These are phyloP conservation scores for Rattus norvegicus DNA, from an alignment of 2,113 vertebrate species.

Conservation along the genomic window DNA sequence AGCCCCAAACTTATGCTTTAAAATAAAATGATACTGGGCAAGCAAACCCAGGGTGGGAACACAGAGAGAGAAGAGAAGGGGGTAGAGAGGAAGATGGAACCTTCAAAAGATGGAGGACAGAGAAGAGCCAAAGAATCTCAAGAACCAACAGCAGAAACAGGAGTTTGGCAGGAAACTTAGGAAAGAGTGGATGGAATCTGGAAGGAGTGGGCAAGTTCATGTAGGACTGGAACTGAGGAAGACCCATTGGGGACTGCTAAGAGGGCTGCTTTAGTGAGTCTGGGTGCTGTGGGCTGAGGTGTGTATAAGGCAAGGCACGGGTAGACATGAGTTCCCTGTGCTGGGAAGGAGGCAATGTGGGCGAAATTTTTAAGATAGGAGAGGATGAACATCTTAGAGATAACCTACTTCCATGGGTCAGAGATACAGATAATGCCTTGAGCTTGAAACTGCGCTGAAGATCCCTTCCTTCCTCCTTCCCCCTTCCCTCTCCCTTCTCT, in stretches of 20 bases:
- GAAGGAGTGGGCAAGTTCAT: background rate
- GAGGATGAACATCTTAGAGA: conserved; percentile 20
- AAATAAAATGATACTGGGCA: conserved; percentile 4
- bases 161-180: background rate
- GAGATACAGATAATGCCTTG: conserved; percentile 40
- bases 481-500: background rate
- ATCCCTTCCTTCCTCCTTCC: background rate
- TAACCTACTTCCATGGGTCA: conserved; percentile 23
- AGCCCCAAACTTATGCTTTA: background rate
- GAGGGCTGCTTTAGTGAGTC: background rate
- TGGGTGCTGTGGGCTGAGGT: background rate
- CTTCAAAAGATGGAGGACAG: background rate
- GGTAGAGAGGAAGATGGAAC: background rate
- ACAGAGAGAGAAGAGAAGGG: background rate
- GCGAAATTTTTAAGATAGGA: background rate
- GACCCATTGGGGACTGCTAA: background rate
- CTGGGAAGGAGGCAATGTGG: background rate
- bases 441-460: background rate
- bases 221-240: background rate
- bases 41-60: background rate
- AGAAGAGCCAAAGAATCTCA: background rate
- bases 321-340: background rate
- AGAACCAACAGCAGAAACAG: conserved; percentile 6
- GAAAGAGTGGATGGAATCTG: background rate
- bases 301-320: background rate